Evolutionary conservation across 2,888 invertebrate species (phyloP).

Genomic region (Lycaena phlaeas): DNA sequence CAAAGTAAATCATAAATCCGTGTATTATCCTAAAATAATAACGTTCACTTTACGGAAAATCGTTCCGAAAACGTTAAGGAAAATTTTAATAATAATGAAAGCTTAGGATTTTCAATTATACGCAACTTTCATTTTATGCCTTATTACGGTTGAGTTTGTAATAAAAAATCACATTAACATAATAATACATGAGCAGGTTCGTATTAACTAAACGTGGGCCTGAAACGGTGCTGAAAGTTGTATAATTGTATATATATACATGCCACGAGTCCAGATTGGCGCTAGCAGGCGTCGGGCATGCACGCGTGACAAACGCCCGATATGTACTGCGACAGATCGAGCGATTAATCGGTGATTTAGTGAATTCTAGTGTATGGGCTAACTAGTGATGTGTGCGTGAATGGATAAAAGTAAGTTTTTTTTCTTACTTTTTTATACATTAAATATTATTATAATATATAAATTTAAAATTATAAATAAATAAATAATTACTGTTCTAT

Average conservation of each 20-base stretch:
- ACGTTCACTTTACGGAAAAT: no score
- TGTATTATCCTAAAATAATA: no score
- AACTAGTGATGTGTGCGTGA: background rate
- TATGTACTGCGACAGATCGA: conserved; percentile 17
- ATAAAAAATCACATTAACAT: conserved; percentile 12
- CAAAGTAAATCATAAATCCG: no score
- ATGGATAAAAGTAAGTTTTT: conserved; percentile 4
- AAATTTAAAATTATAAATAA: no score
- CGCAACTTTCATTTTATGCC: conserved; percentile 8
- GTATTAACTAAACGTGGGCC: conserved; percentile 6
- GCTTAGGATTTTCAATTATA: conserved; percentile 10
- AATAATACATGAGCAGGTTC: conserved; percentile 9
- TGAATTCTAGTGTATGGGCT: conserved; percentile 5
- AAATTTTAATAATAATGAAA: background rate
- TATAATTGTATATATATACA: conserved; percentile 9
- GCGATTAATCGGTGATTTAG: conserved; percentile 8
- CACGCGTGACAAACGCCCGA: conserved; percentile 22
- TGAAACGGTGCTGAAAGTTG: conserved; percentile 11
- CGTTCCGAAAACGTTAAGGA: no score
- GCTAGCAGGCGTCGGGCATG: conserved; percentile 26
- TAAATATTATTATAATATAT: no score
- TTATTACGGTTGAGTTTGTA: conserved; percentile 11
- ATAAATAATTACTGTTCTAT: no score
- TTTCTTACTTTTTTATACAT: conserved; percentile 1
- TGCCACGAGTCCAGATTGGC: conserved; percentile 27